Percentiles rank a stretch among this genome's conserved stretches.
Evolutionary conservation across 1,140 invertebrate genomes (phyloP).

Genomic region (Saccostrea glomerata): DNA sequence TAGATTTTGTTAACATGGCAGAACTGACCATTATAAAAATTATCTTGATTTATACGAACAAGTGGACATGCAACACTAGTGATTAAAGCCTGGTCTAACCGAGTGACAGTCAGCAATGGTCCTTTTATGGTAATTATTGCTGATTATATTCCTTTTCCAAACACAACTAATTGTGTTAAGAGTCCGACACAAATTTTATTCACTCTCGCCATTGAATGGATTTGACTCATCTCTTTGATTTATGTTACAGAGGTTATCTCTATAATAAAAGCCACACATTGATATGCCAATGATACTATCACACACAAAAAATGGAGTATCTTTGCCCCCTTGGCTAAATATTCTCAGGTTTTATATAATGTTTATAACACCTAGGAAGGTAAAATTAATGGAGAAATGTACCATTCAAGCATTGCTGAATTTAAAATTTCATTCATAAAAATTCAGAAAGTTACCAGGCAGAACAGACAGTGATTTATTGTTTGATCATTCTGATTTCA

Average conservation of each 20-base stretch:
- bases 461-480: constrained; percentile 1
- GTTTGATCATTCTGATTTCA: not conserved
- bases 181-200: constrained; percentile 28
- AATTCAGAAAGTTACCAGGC: not conserved
- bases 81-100: constrained; percentile 12
- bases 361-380: not conserved
- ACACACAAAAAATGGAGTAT: not conserved
- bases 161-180: constrained; percentile 33
- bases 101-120: not conserved
- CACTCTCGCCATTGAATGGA: not conserved
- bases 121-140: constrained; percentile 2
- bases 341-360: not conserved
- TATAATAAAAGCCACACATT: not conserved
- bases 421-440: constrained; percentile 11
- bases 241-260: not conserved
- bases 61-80: constrained; percentile 30
- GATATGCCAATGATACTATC: constrained; percentile 20
- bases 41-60: constrained; percentile 31
- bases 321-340: not conserved
- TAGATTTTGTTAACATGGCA: constrained; percentile 6
- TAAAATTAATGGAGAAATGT: not conserved
- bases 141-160: constrained; percentile 33
- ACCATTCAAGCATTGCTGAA: not conserved
- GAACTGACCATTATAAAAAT: constrained; percentile 37
- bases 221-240: constrained; percentile 24